Conservation (phyloP, 2,113 vertebrate genomes). For the Antechinus stuartii region DNA sequence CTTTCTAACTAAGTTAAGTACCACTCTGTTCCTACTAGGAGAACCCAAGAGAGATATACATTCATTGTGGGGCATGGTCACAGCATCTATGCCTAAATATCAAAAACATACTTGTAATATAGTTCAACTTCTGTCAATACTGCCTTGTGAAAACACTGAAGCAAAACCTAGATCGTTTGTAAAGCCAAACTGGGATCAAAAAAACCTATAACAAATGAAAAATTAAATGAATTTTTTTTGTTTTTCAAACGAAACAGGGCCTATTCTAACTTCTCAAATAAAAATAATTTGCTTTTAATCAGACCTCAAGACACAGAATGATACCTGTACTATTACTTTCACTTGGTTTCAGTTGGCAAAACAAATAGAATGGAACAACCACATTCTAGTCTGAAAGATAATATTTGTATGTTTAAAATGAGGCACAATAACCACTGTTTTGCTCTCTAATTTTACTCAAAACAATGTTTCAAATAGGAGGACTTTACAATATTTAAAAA, state of each 20-base stretch:
- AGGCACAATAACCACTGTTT: neutral
- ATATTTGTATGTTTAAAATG: neutral
- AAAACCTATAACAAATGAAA: neutral
- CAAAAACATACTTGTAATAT: neutral
- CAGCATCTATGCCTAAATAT: too few species aligned
- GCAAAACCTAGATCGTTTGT: neutral
- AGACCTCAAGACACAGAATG: neutral
- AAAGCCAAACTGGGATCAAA: neutral
- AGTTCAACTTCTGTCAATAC: neutral
- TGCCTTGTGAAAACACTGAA: neutral
- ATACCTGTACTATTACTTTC: neutral
- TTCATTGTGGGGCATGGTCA: neutral
- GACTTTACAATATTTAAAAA: neutral
- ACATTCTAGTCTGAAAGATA: neutral
- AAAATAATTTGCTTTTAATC: neutral
- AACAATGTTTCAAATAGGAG: neutral
- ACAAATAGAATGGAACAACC: neutral
- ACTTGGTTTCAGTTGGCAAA: neutral
- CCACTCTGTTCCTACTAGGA: neutral
- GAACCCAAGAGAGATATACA: neutral
- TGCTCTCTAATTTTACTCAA: neutral
- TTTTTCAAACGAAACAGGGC: neutral
- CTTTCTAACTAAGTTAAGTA: neutral
- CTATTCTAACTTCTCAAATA: neutral
- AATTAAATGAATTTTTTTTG: neutral